These are phyloP conservation scores for Bambusicola thoracicus DNA, from an alignment of 2,113 vertebrate genomes.

Conservation along the genomic window DNA sequence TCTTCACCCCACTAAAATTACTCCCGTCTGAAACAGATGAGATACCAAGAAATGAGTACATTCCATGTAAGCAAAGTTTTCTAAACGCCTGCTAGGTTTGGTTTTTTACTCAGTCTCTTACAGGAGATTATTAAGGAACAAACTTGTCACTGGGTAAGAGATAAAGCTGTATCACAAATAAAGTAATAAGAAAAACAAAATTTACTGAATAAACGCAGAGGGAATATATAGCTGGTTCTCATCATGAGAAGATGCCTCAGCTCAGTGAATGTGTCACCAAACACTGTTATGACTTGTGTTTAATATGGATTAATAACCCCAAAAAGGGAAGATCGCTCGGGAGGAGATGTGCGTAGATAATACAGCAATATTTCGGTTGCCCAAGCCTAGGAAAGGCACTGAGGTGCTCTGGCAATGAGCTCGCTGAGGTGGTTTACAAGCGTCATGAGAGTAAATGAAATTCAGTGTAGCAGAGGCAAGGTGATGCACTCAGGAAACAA, in stretches of 20 bases:
- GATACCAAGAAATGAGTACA: constrained; percentile 41
- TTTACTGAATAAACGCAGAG: constrained; percentile 53
- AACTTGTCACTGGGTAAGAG: constrained; percentile 47
- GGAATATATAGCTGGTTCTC: constrained; percentile 51
- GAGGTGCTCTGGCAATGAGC: constrained; percentile 27
- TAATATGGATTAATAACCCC: constrained; percentile 62
- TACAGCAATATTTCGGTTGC: constrained; percentile 6
- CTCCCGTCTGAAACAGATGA: constrained; percentile 24
- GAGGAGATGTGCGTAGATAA: constrained; percentile 43
- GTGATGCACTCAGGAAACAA: constrained; percentile 59
- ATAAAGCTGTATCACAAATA: constrained; percentile 64
- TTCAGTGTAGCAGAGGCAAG: constrained; percentile 46
- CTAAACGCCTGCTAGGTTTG: constrained; percentile 37
- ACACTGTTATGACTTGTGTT: constrained; percentile 35
- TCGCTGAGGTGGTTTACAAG: constrained; percentile 30
- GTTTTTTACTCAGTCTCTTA: constrained; percentile 14
- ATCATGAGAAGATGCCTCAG: constrained; percentile 53
- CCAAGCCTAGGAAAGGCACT: background rate
- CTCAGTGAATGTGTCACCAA: constrained; percentile 54
- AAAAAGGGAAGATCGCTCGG: constrained; percentile 15
- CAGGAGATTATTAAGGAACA: constrained; percentile 65
- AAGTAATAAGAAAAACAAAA: constrained; percentile 49
- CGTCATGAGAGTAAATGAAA: constrained; percentile 46
- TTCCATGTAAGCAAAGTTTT: constrained; percentile 48
- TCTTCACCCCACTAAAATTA: constrained; percentile 23